These are phyloP conservation scores for Trachymyrmex septentrionalis DNA, from an alignment of 1,140 invertebrate species.

Conservation along the genomic window DNA sequence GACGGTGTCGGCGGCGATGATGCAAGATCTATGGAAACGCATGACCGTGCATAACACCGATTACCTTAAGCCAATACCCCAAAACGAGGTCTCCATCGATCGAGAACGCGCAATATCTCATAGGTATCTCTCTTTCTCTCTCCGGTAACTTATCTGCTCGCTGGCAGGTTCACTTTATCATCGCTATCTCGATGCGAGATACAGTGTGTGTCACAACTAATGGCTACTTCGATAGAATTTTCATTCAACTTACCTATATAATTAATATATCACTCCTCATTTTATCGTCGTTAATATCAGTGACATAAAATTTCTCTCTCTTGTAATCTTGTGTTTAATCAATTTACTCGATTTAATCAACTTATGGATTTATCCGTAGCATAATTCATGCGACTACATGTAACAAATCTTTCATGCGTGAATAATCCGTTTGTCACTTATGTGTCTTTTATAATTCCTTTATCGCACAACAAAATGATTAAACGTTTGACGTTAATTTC, in stretches of 20 bases:
- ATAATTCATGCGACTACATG: neutral
- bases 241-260: neutral
- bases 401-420: neutral
- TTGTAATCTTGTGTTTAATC: neutral
- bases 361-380: neutral
- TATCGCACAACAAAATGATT: neutral
- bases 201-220: neutral
- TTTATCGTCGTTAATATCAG: neutral
- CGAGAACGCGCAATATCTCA: conserved; percentile 16
- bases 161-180: conserved; percentile 5
- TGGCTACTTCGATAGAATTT: neutral
- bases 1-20: conserved; percentile 47
- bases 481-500: conserved; percentile 2
- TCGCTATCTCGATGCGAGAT: neutral
- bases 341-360: neutral
- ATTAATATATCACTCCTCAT: neutral
- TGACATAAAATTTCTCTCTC: neutral
- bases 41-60: conserved; percentile 69
- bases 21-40: conserved; percentile 68
- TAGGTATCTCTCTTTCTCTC: neutral
- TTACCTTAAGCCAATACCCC: conserved; percentile 68
- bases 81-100: conserved; percentile 54
- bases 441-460: neutral
- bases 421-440: neutral
- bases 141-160: neutral